Evolutionary conservation across 2,888 invertebrate species (phyloP).

Genomic region (Melinaea marsaeus): DNA sequence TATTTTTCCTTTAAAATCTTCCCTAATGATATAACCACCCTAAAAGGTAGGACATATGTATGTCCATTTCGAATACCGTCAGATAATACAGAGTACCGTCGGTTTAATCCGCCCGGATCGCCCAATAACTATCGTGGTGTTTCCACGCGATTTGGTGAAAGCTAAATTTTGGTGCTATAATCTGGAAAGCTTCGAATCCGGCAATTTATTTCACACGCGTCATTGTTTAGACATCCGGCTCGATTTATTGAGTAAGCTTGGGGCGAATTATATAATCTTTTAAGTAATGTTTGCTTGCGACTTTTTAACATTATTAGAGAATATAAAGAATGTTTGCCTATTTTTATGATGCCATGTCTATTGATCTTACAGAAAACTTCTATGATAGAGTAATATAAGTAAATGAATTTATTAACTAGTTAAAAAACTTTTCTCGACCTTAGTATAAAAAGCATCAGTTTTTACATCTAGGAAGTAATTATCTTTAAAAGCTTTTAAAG

Average conservation of each 20-base stretch:
- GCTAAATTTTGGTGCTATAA: slow-evolving; percentile 27
- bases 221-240: slow-evolving; percentile 28
- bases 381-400: slow-evolving; percentile 16
- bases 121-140: slow-evolving; percentile 36
- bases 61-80: slow-evolving; percentile 21
- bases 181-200: slow-evolving; percentile 21
- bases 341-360: too few relatives aligned
- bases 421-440: slow-evolving; percentile 37
- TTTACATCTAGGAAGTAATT: slow-evolving; percentile 64
- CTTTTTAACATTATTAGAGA: background rate
- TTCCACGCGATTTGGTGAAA: slow-evolving; percentile 35
- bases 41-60: background rate
- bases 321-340: too few relatives aligned
- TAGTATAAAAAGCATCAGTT: slow-evolving; percentile 48
- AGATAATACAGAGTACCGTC: slow-evolving; percentile 24
- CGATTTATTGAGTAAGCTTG: background rate
- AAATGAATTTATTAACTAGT: slow-evolving; percentile 37
- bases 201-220: slow-evolving; percentile 32
- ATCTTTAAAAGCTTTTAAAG: slow-evolving; percentile 46
- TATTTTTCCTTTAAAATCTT: background rate
- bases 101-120: slow-evolving; percentile 28
- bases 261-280: background rate
- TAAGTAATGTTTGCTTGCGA: background rate
- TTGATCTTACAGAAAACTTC: background rate
- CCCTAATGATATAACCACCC: background rate